Conservation (phyloP, 2,113 vertebrate species). For the Sarotherodon lohbergeri region DNA sequence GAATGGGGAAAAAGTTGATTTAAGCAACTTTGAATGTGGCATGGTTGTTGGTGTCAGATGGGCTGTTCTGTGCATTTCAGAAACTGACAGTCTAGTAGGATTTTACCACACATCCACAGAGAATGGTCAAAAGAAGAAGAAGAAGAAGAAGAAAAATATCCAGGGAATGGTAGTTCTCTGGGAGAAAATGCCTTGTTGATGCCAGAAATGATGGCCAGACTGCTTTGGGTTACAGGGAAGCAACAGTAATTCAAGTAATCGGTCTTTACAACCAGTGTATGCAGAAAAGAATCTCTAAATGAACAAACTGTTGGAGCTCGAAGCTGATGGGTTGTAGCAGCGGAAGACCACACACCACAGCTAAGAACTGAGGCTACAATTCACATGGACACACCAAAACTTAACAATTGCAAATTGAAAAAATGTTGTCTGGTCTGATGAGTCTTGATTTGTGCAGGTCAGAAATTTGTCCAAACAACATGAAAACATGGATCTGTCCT, state of each 20-base stretch:
- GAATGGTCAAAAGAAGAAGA: background rate
- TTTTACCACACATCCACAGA: background rate
- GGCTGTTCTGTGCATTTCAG: background rate
- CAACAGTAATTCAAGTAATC: background rate
- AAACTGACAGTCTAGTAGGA: too few species aligned
- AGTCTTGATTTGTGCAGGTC: background rate
- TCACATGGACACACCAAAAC: background rate
- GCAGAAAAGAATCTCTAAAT: background rate
- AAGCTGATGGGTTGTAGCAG: background rate
- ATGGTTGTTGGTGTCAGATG: background rate
- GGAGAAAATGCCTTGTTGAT: background rate
- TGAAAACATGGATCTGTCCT: fast-evolving
- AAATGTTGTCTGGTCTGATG: background rate
- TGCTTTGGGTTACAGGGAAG: fast-evolving
- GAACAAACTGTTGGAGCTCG: background rate
- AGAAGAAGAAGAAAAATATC: background rate
- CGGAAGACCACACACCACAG: background rate
- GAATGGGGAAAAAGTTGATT: background rate
- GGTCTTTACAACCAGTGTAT: background rate
- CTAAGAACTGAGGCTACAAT: background rate
- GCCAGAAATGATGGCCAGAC: background rate
- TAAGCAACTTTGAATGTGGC: fast-evolving
- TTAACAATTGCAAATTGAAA: background rate
- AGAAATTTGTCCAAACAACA: background rate
- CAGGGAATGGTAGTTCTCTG: fast-evolving